phyloP scores from a whole-genome alignment of 2,113 vertebrate species.

The Chlorodrepanis virens region DNA sequence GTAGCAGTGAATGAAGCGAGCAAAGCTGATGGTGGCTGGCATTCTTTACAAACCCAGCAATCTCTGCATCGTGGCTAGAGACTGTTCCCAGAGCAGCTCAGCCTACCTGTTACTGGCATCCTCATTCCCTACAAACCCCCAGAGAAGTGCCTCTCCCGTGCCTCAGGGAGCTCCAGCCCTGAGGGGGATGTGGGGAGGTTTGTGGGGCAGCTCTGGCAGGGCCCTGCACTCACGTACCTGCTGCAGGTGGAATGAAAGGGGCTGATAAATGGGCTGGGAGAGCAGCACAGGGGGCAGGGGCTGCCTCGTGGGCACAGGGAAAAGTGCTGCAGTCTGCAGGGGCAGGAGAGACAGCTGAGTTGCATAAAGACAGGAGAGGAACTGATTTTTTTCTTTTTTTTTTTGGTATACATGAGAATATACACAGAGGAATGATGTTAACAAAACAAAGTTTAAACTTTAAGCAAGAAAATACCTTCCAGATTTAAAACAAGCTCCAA shows the following conservation, averaged over 20 bases:
- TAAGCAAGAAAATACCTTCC: background rate
- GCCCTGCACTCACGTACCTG: accelerated
- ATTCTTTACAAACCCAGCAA: background rate
- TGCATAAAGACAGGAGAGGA: background rate
- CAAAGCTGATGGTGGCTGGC: background rate
- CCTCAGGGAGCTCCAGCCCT: background rate
- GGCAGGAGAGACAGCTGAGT: background rate
- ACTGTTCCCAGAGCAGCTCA: background rate
- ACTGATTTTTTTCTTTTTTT: background rate
- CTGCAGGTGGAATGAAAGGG: background rate
- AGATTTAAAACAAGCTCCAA: background rate
- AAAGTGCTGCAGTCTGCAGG: background rate
- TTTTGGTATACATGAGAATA: background rate
- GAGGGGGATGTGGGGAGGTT: background rate
- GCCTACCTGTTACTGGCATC: background rate
- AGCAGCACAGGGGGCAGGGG: background rate
- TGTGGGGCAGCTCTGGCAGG: background rate
- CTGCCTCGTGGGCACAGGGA: background rate
- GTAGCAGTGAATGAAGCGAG: background rate
- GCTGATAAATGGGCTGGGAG: background rate
- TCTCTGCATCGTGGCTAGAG: background rate
- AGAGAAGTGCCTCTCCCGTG: background rate
- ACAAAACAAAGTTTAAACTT: background rate
- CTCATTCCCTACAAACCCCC: background rate
- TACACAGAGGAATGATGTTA: background rate